A percentile compares a stretch with the other conserved stretches of the same genome.
Conservation (phyloP, 2,113 vertebrate genomes). For the Chaetops frenatus region DNA sequence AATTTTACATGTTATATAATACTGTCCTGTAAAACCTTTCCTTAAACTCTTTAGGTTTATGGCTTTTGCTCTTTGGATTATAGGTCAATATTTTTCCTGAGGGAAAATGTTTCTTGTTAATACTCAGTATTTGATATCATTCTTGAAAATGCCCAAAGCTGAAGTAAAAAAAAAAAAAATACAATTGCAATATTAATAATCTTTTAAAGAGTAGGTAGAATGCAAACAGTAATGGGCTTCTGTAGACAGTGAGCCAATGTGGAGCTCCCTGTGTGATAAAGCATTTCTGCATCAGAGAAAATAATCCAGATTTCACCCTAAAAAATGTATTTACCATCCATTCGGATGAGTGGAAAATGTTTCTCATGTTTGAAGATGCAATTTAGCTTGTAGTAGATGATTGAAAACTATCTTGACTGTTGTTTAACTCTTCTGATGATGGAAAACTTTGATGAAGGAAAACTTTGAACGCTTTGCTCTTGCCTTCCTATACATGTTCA, state of each 20-base stretch:
- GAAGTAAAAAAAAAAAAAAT: not conserved
- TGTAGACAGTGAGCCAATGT: not conserved
- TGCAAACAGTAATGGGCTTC: not conserved
- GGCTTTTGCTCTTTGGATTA: constrained; percentile 51
- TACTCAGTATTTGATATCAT: not conserved
- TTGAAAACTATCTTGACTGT: not conserved
- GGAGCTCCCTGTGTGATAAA: not conserved
- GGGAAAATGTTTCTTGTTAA: not conserved
- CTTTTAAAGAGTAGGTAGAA: not conserved
- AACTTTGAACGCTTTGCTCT: not conserved
- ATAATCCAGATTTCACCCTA: constrained; percentile 18
- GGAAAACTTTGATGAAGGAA: not conserved
- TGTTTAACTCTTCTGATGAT: not conserved
- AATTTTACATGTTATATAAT: constrained; percentile 57
- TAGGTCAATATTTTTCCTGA: constrained; percentile 17
- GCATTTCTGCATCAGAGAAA: not conserved
- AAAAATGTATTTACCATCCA: not conserved
- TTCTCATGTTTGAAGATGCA: not conserved
- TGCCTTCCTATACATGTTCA: not conserved
- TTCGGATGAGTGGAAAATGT: not conserved
- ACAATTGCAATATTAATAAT: constrained; percentile 18
- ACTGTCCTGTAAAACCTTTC: constrained; percentile 27
- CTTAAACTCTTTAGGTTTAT: constrained; percentile 47
- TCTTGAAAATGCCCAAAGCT: constrained; percentile 35
- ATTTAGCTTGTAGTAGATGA: not conserved